These are phyloP conservation scores for Tenthredo amoena DNA, from an alignment of 2,888 invertebrate species.

Conservation along the genomic window DNA sequence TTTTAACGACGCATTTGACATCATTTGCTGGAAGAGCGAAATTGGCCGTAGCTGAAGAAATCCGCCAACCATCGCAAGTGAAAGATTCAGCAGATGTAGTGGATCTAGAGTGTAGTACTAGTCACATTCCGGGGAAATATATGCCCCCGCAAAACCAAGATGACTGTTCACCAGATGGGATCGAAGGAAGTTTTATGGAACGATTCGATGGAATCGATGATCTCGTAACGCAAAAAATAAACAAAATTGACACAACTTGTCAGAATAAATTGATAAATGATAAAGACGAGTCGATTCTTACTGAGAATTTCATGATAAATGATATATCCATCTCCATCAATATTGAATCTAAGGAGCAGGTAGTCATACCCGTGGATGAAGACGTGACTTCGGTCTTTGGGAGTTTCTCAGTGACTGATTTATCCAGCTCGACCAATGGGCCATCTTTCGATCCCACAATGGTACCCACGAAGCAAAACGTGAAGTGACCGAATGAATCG, in stretches of 20 bases:
- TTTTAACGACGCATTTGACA: slow-evolving; percentile 6
- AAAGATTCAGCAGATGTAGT: no score
- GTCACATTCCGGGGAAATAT: neutral
- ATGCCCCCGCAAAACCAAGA: no score
- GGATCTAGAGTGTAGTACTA: neutral
- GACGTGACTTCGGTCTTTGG: no score
- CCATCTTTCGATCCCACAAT: no score
- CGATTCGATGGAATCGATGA: no score
- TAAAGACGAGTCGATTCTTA: neutral
- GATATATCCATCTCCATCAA: neutral
- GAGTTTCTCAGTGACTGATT: neutral
- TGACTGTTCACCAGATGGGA: no score
- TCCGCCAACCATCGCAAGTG: no score
- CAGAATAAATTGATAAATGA: neutral
- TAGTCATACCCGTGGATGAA: neutral
- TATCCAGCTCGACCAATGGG: neutral
- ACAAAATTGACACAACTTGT: neutral
- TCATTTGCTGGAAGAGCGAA: slow-evolving; percentile 14
- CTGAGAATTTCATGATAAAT: neutral
- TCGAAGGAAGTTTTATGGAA: no score
- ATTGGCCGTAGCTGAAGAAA: slow-evolving; percentile 17
- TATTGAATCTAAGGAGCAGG: neutral
- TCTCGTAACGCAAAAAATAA: neutral
- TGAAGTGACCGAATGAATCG: no score
- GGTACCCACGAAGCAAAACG: no score